phyloP scores from a whole-genome alignment of 1,140 invertebrate species.

The Vollenhovia emeryi region DNA sequence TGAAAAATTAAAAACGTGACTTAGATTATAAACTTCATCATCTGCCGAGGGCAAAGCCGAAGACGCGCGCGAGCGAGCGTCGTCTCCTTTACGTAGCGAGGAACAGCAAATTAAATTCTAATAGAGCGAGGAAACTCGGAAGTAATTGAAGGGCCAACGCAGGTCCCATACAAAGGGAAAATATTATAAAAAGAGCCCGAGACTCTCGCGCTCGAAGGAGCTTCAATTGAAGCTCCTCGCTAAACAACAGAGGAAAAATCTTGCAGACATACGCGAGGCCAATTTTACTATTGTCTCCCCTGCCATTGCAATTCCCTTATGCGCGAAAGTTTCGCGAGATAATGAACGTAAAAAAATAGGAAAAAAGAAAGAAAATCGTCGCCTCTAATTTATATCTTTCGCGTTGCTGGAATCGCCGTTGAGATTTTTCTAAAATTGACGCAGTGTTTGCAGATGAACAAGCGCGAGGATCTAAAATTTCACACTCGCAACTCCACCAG shows the following conservation, averaged over 20 bases:
- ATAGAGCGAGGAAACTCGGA: conserved; percentile 62
- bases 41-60: neutral
- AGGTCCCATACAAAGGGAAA: conserved; percentile 55
- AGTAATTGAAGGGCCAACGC: conserved; percentile 63
- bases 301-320: conserved; percentile 3
- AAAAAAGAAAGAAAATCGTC: too few species aligned
- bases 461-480: neutral
- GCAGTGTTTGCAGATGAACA: neutral
- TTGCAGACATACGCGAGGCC: conserved; percentile 21
- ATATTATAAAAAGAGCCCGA: conserved; percentile 65
- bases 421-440: neutral
- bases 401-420: neutral
- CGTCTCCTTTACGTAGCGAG: conserved; percentile 59
- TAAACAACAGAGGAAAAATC: conserved; percentile 46
- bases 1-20: conserved; percentile 50
- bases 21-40: conserved; percentile 49
- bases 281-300: conserved; percentile 12
- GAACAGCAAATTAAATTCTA: conserved; percentile 66
- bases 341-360: conserved; percentile 17
- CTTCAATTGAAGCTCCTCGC: conserved; percentile 32
- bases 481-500: neutral
- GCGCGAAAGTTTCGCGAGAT: conserved; percentile 8
- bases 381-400: conserved; percentile 11
- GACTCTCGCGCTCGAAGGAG: conserved; percentile 21
- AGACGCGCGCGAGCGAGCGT: conserved; percentile 8